Percentiles rank a stretch among this genome's conserved stretches.
Evolutionary conservation across 1,140 invertebrate genomes (phyloP).

Genomic region (Bombyx mandarina): DNA sequence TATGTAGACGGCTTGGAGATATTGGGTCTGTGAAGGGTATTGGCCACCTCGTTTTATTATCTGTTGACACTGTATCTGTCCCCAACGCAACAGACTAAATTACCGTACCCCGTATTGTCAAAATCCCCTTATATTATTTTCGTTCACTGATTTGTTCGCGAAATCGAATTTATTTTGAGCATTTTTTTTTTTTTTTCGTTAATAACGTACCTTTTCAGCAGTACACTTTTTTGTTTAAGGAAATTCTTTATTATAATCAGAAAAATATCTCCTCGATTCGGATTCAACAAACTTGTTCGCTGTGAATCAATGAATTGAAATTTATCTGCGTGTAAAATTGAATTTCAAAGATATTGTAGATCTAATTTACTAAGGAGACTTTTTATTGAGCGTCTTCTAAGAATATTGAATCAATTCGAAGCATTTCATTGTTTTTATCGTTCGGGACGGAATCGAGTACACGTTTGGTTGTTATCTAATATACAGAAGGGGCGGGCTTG

Average conservation of each 20-base stretch:
- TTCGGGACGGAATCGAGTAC: too few relatives aligned
- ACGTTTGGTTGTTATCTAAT: constrained; percentile 1
- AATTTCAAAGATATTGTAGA: too few relatives aligned
- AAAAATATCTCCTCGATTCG: not conserved
- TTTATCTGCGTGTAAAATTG: too few relatives aligned
- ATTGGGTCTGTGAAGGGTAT: constrained; percentile 29
- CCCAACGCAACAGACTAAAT: constrained; percentile 28
- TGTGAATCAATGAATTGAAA: too few relatives aligned
- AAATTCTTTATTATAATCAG: constrained; percentile 11
- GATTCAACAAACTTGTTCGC: too few relatives aligned
- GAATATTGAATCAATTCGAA: too few relatives aligned
- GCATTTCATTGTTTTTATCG: too few relatives aligned
- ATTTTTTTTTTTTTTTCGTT: constrained; percentile 7
- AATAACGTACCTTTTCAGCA: too few relatives aligned
- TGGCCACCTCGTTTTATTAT: constrained; percentile 32
- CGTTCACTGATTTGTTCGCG: constrained; percentile 4
- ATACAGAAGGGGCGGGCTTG: constrained; percentile 6
- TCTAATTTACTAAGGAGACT: too few relatives aligned
- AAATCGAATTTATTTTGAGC: not conserved
- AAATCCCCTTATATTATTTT: constrained; percentile 12
- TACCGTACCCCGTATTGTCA: constrained; percentile 24
- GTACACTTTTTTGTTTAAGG: not conserved
- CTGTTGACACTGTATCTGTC: constrained; percentile 37
- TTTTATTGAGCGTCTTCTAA: too few relatives aligned
- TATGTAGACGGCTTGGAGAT: constrained; percentile 23